A percentile compares a stretch with the other conserved stretches of the same genome.
Evolutionary conservation across 2,888 invertebrate genomes (phyloP).

Genomic region (Tenthredo mesomela): DNA sequence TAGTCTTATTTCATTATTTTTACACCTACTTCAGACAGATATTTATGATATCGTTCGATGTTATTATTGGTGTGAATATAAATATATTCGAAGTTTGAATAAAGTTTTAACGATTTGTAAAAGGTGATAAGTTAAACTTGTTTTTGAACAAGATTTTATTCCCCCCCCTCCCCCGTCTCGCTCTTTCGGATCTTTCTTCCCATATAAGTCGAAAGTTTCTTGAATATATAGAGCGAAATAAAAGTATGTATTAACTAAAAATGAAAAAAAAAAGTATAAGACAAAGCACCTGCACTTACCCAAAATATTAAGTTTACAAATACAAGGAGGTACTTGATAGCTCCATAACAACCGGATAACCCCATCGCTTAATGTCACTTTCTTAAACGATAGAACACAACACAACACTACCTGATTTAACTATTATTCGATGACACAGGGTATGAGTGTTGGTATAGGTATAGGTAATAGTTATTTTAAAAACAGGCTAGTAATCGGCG

Average conservation of each 20-base stretch:
- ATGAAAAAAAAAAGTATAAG: no score
- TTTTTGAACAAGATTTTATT: neutral
- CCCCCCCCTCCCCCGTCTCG: neutral
- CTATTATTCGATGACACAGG: neutral
- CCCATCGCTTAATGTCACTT: slow-evolving; percentile 79
- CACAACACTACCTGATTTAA: slow-evolving; percentile 26
- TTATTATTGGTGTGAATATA: neutral
- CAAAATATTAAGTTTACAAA: slow-evolving; percentile 87
- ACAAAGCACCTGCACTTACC: slow-evolving; percentile 80
- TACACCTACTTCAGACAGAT: neutral
- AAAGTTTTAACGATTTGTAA: neutral
- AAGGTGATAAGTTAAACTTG: neutral
- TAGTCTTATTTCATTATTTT: no score
- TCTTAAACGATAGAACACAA: slow-evolving; percentile 2
- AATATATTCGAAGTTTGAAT: neutral
- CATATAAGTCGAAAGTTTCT: neutral
- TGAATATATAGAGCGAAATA: neutral
- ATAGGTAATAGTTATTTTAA: slow-evolving; percentile 35
- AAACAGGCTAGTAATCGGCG: slow-evolving; percentile 38
- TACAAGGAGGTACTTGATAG: slow-evolving; percentile 86
- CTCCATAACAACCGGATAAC: slow-evolving; percentile 85
- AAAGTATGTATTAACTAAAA: neutral
- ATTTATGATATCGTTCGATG: neutral
- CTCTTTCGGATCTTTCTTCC: neutral
- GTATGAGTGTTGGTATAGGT: neutral